Evolutionary conservation across 2,888 invertebrate genomes (phyloP).

Genomic region (Tryphoninae sp.): DNA sequence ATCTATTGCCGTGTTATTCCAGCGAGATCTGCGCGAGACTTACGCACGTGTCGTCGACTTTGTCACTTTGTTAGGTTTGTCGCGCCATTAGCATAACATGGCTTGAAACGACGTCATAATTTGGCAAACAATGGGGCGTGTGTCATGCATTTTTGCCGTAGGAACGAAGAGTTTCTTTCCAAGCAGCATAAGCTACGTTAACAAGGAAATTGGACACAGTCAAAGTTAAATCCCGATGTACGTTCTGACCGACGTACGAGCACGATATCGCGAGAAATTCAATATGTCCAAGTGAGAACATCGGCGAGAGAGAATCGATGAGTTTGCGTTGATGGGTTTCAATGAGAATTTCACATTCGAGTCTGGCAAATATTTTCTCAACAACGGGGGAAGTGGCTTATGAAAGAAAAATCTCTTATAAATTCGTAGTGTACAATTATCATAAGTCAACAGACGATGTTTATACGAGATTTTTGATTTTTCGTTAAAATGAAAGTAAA

Average conservation of each 20-base stretch:
- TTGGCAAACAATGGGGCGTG: slow-evolving; percentile 71
- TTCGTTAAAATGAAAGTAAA: background rate
- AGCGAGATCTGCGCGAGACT: slow-evolving; percentile 21
- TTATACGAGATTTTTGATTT: slow-evolving; percentile 43
- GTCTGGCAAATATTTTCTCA: slow-evolving; percentile 46
- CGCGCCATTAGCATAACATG: slow-evolving; percentile 71
- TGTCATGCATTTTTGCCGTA: slow-evolving; percentile 65
- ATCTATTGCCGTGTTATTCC: slow-evolving; percentile 35
- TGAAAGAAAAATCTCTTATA: slow-evolving; percentile 11
- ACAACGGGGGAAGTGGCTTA: background rate
- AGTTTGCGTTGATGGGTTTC: slow-evolving; percentile 18
- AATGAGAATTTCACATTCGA: slow-evolving; percentile 1
- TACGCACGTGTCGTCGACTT: slow-evolving; percentile 51
- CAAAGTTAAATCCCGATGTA: slow-evolving; percentile 29
- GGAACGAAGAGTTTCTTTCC: slow-evolving; percentile 50
- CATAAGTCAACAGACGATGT: slow-evolving; percentile 41
- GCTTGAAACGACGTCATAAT: slow-evolving; percentile 69
- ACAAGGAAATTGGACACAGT: slow-evolving; percentile 30
- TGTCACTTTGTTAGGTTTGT: slow-evolving; percentile 64
- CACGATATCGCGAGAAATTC: slow-evolving; percentile 29
- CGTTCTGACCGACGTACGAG: background rate
- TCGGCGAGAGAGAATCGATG: slow-evolving; percentile 8
- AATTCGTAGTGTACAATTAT: slow-evolving; percentile 33
- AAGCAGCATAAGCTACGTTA: slow-evolving; percentile 46
- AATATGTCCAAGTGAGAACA: slow-evolving; percentile 24